Base-by-base conservation (phyloP, 1,140 invertebrate species). In the Aphelenchoides besseyi region DNA sequence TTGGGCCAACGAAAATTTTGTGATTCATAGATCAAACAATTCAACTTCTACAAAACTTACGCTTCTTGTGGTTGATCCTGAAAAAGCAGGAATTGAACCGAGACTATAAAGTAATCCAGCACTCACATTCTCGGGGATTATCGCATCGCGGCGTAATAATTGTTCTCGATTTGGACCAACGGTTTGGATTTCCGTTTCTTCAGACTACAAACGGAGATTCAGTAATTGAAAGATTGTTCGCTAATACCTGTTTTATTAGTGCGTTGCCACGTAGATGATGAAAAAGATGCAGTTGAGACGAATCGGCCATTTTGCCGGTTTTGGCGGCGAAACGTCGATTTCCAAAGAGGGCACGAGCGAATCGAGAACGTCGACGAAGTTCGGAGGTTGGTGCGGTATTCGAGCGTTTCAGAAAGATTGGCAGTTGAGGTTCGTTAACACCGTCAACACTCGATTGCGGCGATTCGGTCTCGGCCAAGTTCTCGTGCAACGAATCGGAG, bases 141-240 rank as follows among this genome's bases (percentile, higher is more conserved):
- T 77, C 30, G 80, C 80, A 76, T 82, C 72, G 3, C 80, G 54
- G 23, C 80, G 37, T 37, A 74, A 54, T 1, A 84, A 69, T 70
- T 82, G 80, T 70, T 84, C 82, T 48, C 70, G 59, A 62, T 82
- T 82, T 1, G 80, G 82, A 54, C 74, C 74, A 26, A 81, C 70
- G 48, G 80, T 82, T 57, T 79, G 76, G 33, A 72, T 63, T 41
- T 81, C 79, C 32, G 69, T 68, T 48, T 74, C 79, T 67, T 81
- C 79, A 30, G 70, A 61, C 28, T 68, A 30, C 61, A 70, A 54
- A 37, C 30, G 63, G 57, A 30, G 3, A 74, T 41, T 52, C 53
- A 54, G 35, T 48, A 28, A 18, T 57, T 59, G 26, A 48, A 37
- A 32, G 67, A 59, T 30, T 3, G 61, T 9, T 9, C 9, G n/a